Evolutionary conservation across 37 sponge, comb jelly and placozoan genomes (phyloP), one percentile per base, ranked within the genome.

Genomic region (Bolinopsis microptera): DNA sequence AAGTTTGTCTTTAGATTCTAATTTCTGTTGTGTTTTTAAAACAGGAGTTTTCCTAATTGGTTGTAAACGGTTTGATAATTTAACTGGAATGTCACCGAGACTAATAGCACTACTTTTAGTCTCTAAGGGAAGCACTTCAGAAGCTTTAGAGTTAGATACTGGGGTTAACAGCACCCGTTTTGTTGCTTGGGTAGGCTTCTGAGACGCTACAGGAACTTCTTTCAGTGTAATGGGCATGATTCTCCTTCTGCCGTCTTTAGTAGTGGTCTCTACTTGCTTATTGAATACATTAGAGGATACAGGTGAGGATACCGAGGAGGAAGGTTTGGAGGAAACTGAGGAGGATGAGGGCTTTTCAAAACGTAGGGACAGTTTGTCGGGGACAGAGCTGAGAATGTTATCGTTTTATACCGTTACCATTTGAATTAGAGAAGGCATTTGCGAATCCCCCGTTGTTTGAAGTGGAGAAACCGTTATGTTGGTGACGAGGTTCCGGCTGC

Each of bases 181-280:
- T 16, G 80, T 32, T 32, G 80, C 35, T 35, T 77, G 80, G 3
- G 32, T 18, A 35, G 80, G 35, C 1, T 18, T 35, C 33, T 31
- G 33, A 32, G 27, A 34, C 36, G 27, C 32, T 0, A 32, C 27
- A 21, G 32, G 41, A 41, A 86, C 61, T 40, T 86, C 90, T 39
- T 86, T 86, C 61, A 86, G 35, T 2, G 90, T 86, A 1, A 86
- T 41, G 2, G 90, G 90, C 61, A 86, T 86, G 1, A 86, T 86
- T 25, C 90, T 28, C 30, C 90, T 86, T 27, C 36, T 86, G 24
- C 90, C 90, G 30, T 86, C 90, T 16, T 34, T 37, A 5, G 90
- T 86, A 22, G n/a, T 34, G n/a, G 90, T 86, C 39, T 86, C 90
- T 5, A 86, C 90, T 86, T 86, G 90, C 36, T 86, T 86, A 23